Evolutionary conservation across 2,888 invertebrate genomes (phyloP).

Genomic region (Ecliptopera silaceata): DNA sequence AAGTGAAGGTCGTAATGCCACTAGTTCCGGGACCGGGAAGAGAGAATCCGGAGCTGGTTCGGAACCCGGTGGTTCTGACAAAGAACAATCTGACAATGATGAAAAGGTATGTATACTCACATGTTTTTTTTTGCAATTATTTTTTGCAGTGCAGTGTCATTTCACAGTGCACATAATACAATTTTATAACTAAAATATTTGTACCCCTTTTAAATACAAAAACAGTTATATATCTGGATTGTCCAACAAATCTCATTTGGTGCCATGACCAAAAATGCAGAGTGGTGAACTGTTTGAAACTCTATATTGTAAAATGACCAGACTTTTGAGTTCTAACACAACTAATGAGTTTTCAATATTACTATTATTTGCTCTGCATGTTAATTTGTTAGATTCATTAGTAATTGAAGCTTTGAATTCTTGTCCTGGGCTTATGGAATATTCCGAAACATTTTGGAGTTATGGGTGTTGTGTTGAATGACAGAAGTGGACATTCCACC

Average conservation of each 20-base stretch:
- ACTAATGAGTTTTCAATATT: conserved; percentile 1
- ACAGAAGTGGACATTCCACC: conserved; percentile 92
- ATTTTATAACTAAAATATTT: conserved; percentile 7
- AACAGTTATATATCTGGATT: conserved; percentile 74
- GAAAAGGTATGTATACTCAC: conserved; percentile 89
- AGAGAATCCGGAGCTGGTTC: conserved; percentile 89
- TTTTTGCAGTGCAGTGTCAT: neutral
- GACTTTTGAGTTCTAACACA: neutral
- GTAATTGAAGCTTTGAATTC: conserved; percentile 27
- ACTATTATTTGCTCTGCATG: conserved; percentile 52
- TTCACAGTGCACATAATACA: conserved; percentile 2
- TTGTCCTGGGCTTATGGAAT: conserved; percentile 25
- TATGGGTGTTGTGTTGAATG: conserved; percentile 63
- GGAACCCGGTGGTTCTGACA: conserved; percentile 91
- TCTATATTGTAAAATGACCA: conserved; percentile 8
- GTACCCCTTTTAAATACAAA: conserved; percentile 26
- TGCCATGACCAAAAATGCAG: conserved; percentile 69
- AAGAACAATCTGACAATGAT: conserved; percentile 92
- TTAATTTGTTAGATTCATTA: conserved; percentile 36
- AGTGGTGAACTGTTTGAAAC: conserved; percentile 50
- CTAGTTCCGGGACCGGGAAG: conserved; percentile 84
- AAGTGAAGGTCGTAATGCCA: conserved; percentile 89
- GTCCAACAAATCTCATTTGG: conserved; percentile 58
- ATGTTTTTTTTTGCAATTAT: neutral
- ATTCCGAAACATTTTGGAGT: conserved; percentile 40